Percentiles rank a stretch among this genome's conserved stretches.
phyloP scores from a whole-genome alignment of 2,797 vertebrate species.

The Coccyzus lansbergi region DNA sequence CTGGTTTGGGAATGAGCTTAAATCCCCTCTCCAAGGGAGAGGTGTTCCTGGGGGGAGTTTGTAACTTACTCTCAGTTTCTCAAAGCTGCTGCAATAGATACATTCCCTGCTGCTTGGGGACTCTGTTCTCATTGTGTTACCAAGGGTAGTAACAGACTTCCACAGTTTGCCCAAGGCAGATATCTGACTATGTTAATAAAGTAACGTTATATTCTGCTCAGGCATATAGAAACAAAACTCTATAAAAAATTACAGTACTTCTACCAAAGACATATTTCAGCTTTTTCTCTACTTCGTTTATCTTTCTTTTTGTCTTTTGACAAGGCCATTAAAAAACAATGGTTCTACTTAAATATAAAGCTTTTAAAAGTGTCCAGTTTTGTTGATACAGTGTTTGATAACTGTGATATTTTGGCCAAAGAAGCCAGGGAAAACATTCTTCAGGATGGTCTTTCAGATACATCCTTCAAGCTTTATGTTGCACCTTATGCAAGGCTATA shows the following conservation, averaged over 20 bases:
- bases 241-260: neutral
- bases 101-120: fast-evolving
- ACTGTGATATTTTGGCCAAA: neutral
- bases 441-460: neutral
- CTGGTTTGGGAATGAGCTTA: neutral
- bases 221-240: neutral
- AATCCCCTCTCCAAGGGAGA: fast-evolving
- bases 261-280: neutral
- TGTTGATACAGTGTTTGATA: neutral
- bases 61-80: neutral
- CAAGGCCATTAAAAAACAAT: neutral
- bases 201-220: neutral
- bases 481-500: neutral
- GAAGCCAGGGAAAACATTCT: neutral
- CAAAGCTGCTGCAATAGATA: neutral
- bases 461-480: neutral
- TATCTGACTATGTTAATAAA: fast-evolving
- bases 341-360: neutral
- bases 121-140: fast-evolving
- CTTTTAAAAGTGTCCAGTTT: neutral
- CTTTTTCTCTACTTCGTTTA: neutral
- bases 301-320: neutral
- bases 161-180: neutral
- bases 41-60: neutral
- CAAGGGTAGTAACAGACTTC: neutral